These are phyloP conservation scores for Megalopta genalis DNA, from an alignment of 1,140 invertebrate species.

Conservation along the genomic window DNA sequence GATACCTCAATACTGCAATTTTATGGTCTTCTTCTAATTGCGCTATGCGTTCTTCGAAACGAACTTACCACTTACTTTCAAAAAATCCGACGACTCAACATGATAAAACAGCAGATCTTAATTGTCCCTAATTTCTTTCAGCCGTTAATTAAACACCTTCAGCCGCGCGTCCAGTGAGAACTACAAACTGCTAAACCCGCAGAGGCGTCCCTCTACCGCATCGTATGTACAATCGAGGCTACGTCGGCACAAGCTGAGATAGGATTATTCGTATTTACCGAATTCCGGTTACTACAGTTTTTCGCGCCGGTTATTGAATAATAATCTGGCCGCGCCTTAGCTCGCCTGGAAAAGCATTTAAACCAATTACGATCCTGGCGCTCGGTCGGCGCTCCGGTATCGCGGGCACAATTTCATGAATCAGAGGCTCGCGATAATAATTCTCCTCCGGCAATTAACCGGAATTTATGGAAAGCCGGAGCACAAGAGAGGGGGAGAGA, in stretches of 20 bases:
- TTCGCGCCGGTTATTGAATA: slow-evolving; percentile 68
- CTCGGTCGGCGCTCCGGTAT: slow-evolving; percentile 36
- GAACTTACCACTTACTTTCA: too few species aligned
- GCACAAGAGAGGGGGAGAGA: slow-evolving; percentile 3
- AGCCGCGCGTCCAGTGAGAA: too few species aligned
- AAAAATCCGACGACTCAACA: too few species aligned
- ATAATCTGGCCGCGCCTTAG: slow-evolving; percentile 70
- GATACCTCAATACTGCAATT: too few species aligned
- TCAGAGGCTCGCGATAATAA: slow-evolving; percentile 54
- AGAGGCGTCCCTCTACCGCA: too few species aligned
- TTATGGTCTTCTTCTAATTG: too few species aligned
- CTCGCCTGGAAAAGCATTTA: slow-evolving; percentile 72
- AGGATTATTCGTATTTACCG: slow-evolving; percentile 66
- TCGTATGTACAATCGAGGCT: neutral
- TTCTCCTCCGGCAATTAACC: slow-evolving; percentile 53
- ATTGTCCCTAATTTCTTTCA: too few species aligned
- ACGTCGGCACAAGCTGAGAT: slow-evolving; percentile 55
- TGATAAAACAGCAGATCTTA: too few species aligned
- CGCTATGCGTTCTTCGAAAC: too few species aligned
- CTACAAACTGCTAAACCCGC: too few species aligned
- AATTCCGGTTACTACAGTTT: slow-evolving; percentile 53
- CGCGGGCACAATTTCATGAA: slow-evolving; percentile 58
- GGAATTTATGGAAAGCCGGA: slow-evolving; percentile 54
- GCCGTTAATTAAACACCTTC: too few species aligned
- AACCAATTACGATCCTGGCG: slow-evolving; percentile 61